Evolutionary conservation across 30 jellyfish, hydroid and myxozoan genomes (phyloP), one percentile per base, ranked within the genome.

Genomic region (Chrysaora quinquecirrha): DNA sequence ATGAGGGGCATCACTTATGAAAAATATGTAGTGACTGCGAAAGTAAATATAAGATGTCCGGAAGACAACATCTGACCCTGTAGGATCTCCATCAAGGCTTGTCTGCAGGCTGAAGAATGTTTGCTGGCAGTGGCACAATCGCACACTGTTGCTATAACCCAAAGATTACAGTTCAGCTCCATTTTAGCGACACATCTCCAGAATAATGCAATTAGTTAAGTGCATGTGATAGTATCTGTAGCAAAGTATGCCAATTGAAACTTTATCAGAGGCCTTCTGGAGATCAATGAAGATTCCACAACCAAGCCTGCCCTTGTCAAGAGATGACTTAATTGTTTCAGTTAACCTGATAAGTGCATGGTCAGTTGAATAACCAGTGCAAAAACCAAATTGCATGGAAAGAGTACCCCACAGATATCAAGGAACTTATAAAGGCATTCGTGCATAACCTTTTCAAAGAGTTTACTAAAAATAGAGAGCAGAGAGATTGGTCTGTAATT

Each of bases 251-350:
- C 9, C 58, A 20, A 16, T 9, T 11, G 7, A 3, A 28, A 65
- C 48, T 19, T 21, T 24, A 30, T 65, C 58, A 19, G 63, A 24
- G 21, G 33, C 78, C 58, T 43, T 43, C 58, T 43, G 58, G 58
- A 43, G 58, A 65, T 63, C 87, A 27, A 79, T 64, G 43, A 79
- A 79, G 35, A 63, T 65, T 2, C 90, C 88, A 63, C 78, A 28
- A 19, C 74, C 75, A 65, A 79, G 34, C 32, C 65, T 79, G 1
- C 56, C 61, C 29, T 14, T 34, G 34, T 69, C 82, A 33, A 69
- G 18, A 70, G 73, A 34, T 10, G 82, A 11, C 72, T 60, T 60
- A 43, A 43, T 43, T 43, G 58, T 43, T 43, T 43, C 58, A 43
- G 9, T 43, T 43, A 43, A 43, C 12, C 58, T 43, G 58, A 43